These are phyloP conservation scores for Bemisia tabaci DNA, from an alignment of 1,140 invertebrate species.

Conservation along the genomic window DNA sequence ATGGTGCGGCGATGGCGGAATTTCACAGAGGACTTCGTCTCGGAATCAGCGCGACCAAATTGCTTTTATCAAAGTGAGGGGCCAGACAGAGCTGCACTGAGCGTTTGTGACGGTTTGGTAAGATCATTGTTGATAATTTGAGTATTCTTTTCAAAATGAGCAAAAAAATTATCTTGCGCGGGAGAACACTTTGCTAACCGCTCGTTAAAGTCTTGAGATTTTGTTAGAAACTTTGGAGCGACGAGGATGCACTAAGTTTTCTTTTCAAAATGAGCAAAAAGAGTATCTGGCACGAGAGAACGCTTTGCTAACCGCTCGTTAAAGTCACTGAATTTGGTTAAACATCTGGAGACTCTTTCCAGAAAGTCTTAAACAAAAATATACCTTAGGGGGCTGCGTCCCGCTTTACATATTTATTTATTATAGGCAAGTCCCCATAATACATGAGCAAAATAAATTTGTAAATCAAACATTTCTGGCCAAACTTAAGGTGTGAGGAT, in stretches of 20 bases:
- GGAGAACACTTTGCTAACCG: background rate
- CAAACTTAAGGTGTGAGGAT: too few species aligned
- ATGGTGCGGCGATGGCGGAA: too few species aligned
- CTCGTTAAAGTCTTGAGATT: background rate
- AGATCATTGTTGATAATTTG: background rate
- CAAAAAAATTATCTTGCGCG: background rate
- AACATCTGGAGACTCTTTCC: background rate
- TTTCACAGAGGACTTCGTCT: too few species aligned
- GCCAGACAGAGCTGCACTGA: conserved; percentile 19
- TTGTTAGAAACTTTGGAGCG: background rate
- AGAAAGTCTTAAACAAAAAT: too few species aligned
- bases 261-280: background rate
- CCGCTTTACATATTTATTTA: too few species aligned
- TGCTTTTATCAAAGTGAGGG: conserved; percentile 20
- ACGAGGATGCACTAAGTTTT: background rate
- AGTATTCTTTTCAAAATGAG: background rate
- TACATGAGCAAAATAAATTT: too few species aligned
- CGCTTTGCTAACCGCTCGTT: background rate
- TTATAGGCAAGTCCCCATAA: too few species aligned
- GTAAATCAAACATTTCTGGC: too few species aligned
- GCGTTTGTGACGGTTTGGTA: conserved; percentile 24
- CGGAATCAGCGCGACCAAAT: too few species aligned
- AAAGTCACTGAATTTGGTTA: background rate
- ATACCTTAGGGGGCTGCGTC: too few species aligned
- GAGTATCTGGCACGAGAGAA: background rate